Evolutionary conservation across 2,797 vertebrate species (phyloP).

Genomic region (Pseudochromis fuscus): DNA sequence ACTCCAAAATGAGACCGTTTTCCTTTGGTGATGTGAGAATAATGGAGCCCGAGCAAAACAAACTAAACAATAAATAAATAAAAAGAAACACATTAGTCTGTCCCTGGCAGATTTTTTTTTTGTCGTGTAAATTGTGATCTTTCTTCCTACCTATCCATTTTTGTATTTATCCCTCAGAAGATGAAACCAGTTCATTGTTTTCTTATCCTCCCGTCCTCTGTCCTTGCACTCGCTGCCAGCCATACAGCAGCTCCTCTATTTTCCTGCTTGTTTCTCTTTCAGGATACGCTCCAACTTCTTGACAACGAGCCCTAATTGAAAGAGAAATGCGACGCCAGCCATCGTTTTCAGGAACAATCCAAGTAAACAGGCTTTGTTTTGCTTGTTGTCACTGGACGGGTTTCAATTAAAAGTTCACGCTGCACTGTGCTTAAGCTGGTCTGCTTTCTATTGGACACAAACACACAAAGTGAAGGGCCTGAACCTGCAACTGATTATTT

Average conservation of each 20-base stretch:
- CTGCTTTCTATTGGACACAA: background rate
- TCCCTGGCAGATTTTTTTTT: background rate
- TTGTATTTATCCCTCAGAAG: background rate
- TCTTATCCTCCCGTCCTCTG: background rate
- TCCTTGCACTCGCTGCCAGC: background rate
- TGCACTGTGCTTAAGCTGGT: no score
- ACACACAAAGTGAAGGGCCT: background rate
- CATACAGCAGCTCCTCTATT: background rate
- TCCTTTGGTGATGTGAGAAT: constrained; percentile 14
- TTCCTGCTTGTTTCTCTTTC: background rate
- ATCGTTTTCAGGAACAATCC: background rate
- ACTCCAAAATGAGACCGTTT: constrained; percentile 10
- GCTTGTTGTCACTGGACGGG: no score
- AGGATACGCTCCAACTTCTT: background rate
- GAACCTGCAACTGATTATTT: background rate
- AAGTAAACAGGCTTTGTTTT: background rate
- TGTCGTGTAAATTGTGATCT: background rate
- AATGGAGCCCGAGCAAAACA: background rate
- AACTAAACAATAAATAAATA: no score
- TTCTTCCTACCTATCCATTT: background rate
- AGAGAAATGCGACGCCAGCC: background rate
- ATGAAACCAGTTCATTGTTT: background rate
- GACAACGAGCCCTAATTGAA: background rate
- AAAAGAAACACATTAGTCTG: background rate
- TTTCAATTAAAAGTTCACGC: no score